Base-by-base conservation (phyloP, 2,888 invertebrate genomes). In the Galerucella calmariensis region DNA sequence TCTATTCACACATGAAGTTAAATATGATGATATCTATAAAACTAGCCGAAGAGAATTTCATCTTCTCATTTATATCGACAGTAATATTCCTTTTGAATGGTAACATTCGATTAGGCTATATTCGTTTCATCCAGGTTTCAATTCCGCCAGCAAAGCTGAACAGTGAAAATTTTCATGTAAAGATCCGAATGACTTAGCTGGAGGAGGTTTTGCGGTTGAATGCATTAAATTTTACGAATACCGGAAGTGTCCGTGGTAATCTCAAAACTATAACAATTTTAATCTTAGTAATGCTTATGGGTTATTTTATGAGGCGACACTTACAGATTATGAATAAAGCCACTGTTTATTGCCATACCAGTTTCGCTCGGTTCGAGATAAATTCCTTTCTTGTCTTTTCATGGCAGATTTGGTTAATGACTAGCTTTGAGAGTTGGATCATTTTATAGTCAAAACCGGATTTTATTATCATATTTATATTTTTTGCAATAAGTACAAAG, bases 181-280 rank as follows among this genome's bases (percentile, higher is more conserved):
- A 65, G 20, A 77, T 67, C 74, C 53, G 70, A 75, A 77, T 69
- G 77, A 74, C 73, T 68, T 61, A 63, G 67, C 71, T 66, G 24
- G 48, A 16, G 48, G 65, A 46, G 76, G 72, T 72, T 74, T 68
- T 70, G 77, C 75, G 73, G 72, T 72, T 78, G 62, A 63, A 77
- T 76, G 74, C 77, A 77, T 78, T 78, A 78, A 79, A 80, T 79
- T 78, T 79, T 77, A 79, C 78, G 78, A 75, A 74, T 73, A 72
- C 77, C 73, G 74, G 51, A 75, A 74, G 62, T 79, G 78, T 74
- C 76, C 69, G 75, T 76, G 75, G 72, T 79, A 78, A 76, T 76
- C 77, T 67, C 53, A 48, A 44, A 73, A 75, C 77, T 73, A 72
- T 78, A 79, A 77, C 79, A 76, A 79, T 80, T 80, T 81, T 81